Base-by-base conservation (phyloP, 2,888 invertebrate genomes). In the Bombyx huttoni region DNA sequence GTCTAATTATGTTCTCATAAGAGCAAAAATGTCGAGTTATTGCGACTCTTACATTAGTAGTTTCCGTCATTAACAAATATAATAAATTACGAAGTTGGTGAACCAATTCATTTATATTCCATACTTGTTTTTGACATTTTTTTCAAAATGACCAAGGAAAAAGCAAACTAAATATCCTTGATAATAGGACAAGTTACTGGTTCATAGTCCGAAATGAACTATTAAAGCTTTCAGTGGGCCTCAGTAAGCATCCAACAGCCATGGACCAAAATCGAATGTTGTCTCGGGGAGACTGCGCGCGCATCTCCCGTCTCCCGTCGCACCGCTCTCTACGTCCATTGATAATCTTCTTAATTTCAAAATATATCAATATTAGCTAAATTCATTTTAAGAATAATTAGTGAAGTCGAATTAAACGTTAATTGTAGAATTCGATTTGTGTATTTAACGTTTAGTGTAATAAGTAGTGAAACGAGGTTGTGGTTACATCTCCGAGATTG, bases 231-330 rank as follows among this genome's bases (percentile, higher is more conserved):
- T 78, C 74, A 75, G 79, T 78, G 75, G 79, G 76, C 83, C 75
- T 81, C 80, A 75, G 82, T 78, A 77, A 85, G 85, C 86, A 81
- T 86, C 85, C 84, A 80, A 82, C 83, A 83, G 85, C 82, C 83
- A 85, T 87, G 88, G 86, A 89, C 89, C 89, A 89, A 89, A 89
- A 89, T 89, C 89, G 89, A 89, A 89, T 87, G 80, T 81, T 73
- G 85, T 81, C 79, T 82, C 77, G 74, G 77, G 73, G 71, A 72
- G 73, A 64, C 63, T 84, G 88, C 87, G 89, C 89, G 84, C 86
- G 82, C 84, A 81, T 56, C 71, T 63, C 75, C 75, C 73, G 69
- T 76, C 77, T 73, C 74, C 67, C 77, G 64, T 73, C 76, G 70
- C 83, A 73, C 85, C 81, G 68, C 77, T 74, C 78, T 72, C 68